Base-by-base conservation (phyloP, 2,888 invertebrate species). In the Loripinus fragilis region DNA sequence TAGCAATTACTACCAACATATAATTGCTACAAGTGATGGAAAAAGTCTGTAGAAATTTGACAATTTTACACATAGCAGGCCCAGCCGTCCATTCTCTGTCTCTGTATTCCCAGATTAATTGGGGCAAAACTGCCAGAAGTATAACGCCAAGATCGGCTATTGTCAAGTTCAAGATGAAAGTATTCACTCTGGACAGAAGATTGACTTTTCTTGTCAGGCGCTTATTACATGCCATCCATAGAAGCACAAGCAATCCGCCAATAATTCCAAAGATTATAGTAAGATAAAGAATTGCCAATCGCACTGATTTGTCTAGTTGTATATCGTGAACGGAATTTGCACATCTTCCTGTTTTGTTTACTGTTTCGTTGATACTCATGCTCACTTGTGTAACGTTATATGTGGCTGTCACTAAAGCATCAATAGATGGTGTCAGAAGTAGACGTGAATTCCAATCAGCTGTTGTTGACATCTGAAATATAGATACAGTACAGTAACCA, bases 1-100 rank as follows among this genome's bases (percentile, higher is more conserved):
- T 76, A 33, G 93, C 93, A 41, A 94, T 91, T 12, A 92, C 91
- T 2, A 93, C 91, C 45, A 94, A 81, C 91, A 93, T 92, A 81
- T 92, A 92, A 52, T 91, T 92, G 80, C 93, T 93, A 65, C 91
- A 87, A 76, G 91, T 91, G 75, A 93, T 89, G 25, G 91, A 83
- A 71, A 92, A 92, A 45, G 91, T 92, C 84, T 93, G 93, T 3
- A 90, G 75, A 81, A 92, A 92, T 85, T 93, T 93, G 71, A 93
- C 81, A 28, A 92, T 77, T 71, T 91, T 89, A 79, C 94, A 94
- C 88, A 91, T 85, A 45, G 88, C 82, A 52, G 91, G 91, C 0
- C 93, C 93, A 0, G 92, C 91, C 25, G 86, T 68, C 93, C 93
- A 93, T 8, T 86, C 86, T 8, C 91, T 75, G 52, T 91, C 90